Conservation (phyloP, 2,888 invertebrate genomes). For the Podotricha telesiphe region DNA sequence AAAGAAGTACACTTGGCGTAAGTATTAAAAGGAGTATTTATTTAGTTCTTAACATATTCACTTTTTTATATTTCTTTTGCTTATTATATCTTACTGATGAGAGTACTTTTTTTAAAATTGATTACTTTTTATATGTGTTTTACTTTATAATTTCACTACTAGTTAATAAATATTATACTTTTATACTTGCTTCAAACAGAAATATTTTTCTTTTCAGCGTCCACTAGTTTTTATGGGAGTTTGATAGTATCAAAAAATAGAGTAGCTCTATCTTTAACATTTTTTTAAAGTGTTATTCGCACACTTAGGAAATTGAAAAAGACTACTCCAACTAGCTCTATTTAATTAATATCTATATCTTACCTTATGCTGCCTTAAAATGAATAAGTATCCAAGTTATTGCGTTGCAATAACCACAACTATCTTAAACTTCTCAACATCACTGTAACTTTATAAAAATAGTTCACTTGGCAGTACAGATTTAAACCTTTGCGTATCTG, state of each 20-base stretch:
- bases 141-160: neutral
- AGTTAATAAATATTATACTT: too few species aligned
- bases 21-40: slow-evolving; percentile 42
- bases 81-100: neutral
- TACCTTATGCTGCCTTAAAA: slow-evolving; percentile 64
- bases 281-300: too few species aligned
- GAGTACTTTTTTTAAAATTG: neutral
- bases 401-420: slow-evolving; percentile 76
- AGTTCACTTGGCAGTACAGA: slow-evolving; percentile 60
- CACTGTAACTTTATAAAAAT: slow-evolving; percentile 58
- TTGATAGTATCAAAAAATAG: slow-evolving; percentile 6
- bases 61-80: neutral
- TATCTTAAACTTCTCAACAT: slow-evolving; percentile 75
- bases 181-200: neutral
- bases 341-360: slow-evolving; percentile 44
- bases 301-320: too few species aligned
- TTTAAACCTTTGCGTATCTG: slow-evolving; percentile 51
- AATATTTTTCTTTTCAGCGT: slow-evolving; percentile 61
- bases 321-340: too few species aligned
- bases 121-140: neutral
- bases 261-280: too few species aligned
- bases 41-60: neutral
- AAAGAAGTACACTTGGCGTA: slow-evolving; percentile 54
- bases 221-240: slow-evolving; percentile 64
- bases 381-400: slow-evolving; percentile 76